Evolutionary conservation across 2,797 vertebrate species (phyloP).

Genomic region (Rhincodon typus): DNA sequence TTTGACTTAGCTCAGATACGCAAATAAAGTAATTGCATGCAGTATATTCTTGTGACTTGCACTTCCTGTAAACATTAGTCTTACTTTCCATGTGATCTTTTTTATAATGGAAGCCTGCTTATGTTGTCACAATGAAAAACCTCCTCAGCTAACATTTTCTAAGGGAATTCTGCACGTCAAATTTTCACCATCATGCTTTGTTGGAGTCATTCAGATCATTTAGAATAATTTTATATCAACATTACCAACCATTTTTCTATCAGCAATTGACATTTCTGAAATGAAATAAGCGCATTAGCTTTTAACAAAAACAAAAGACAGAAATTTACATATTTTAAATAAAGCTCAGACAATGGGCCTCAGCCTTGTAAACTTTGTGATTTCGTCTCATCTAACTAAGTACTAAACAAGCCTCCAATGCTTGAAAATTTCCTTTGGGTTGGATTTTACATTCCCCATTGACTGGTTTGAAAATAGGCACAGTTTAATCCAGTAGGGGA

Average conservation of each 20-base stretch:
- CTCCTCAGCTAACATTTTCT: background rate
- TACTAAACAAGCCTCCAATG: background rate
- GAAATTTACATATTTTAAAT: background rate
- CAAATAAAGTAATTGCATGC: background rate
- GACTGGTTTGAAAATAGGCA: too few relatives aligned
- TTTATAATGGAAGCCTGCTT: background rate
- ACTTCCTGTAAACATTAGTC: background rate
- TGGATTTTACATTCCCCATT: too few relatives aligned
- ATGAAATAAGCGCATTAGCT: too few relatives aligned
- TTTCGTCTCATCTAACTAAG: too few relatives aligned
- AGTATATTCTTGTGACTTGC: background rate
- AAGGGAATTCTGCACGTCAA: background rate
- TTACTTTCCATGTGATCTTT: background rate
- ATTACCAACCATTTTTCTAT: background rate
- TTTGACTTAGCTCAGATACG: background rate
- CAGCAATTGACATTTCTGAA: background rate
- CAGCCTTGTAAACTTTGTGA: background rate
- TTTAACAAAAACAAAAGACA: background rate
- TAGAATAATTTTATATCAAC: background rate
- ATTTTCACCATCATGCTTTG: background rate
- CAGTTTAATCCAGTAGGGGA: too few relatives aligned
- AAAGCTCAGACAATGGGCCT: background rate
- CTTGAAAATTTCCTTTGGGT: background rate
- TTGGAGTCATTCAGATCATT: background rate
- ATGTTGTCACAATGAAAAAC: background rate